Conservation (phyloP, 2,113 vertebrate species). For the Varanus komodoensis region DNA sequence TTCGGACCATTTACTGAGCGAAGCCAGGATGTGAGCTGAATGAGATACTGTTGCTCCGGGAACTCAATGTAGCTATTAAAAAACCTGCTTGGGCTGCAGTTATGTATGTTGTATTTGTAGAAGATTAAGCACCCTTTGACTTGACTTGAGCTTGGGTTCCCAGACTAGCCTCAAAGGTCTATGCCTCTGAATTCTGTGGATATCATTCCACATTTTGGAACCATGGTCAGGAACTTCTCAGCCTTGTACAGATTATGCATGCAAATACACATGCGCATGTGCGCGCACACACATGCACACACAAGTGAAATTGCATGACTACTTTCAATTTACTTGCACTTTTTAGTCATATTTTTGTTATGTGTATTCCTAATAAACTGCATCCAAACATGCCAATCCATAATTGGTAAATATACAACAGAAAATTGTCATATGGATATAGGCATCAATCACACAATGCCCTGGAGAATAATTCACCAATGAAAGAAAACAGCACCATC, state of each 20-base stretch:
- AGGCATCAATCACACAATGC: conserved; percentile 6
- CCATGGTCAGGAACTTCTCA: neutral
- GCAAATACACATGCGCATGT: neutral
- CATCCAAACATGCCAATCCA: neutral
- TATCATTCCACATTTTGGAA: neutral
- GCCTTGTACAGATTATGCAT: neutral
- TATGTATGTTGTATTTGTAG: neutral
- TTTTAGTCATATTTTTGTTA: neutral
- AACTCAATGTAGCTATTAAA: neutral
- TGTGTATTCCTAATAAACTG: neutral
- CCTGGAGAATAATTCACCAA: conserved; percentile 1
- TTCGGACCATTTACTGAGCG: neutral
- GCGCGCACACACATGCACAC: too few species aligned
- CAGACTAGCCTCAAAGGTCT: neutral
- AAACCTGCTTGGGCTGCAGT: neutral
- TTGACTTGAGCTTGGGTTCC: neutral
- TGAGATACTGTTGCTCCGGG: neutral
- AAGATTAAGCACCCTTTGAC: neutral
- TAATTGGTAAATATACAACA: neutral
- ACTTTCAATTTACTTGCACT: neutral
- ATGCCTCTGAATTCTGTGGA: neutral
- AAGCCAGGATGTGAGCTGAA: neutral
- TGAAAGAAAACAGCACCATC: neutral
- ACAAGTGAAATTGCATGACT: neutral
- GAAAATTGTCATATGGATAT: neutral